Evolutionary conservation across 2,888 invertebrate species (phyloP).

Genomic region (Alviniconcha strummeri): DNA sequence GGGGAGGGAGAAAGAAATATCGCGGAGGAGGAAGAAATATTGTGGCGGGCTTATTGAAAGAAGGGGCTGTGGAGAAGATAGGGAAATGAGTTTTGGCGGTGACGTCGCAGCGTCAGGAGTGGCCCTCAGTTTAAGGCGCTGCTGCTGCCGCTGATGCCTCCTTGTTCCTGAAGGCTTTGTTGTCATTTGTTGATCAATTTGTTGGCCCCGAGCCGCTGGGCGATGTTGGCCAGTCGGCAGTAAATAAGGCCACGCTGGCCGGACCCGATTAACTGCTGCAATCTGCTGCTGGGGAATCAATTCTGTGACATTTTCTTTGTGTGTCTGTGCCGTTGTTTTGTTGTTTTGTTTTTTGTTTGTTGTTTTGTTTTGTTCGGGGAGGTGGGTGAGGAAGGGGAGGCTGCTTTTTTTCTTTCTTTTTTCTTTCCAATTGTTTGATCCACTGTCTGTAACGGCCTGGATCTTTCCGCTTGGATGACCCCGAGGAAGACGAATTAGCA

Average conservation of each 20-base stretch:
- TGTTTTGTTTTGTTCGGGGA: neutral
- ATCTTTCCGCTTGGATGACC: neutral
- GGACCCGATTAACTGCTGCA: neutral
- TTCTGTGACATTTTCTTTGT: too few species aligned
- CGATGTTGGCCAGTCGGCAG: neutral
- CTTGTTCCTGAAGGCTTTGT: slow-evolving; percentile 8
- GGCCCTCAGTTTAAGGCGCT: neutral
- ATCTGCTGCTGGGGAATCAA: too few species aligned
- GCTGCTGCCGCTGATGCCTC: neutral
- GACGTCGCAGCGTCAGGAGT: neutral
- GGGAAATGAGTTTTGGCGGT: slow-evolving; percentile 22
- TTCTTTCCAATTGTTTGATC: neutral
- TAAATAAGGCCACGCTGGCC: slow-evolving; percentile 7
- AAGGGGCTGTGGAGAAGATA: slow-evolving; percentile 25
- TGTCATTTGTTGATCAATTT: slow-evolving; percentile 2
- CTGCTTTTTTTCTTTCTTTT: neutral
- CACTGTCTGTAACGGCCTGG: too few species aligned
- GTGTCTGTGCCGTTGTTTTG: neutral
- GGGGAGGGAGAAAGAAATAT: slow-evolving; percentile 8
- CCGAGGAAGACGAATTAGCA: neutral
- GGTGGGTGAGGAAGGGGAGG: too few species aligned
- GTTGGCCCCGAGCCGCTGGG: neutral
- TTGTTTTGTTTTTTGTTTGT: neutral
- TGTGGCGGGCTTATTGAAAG: slow-evolving; percentile 24
- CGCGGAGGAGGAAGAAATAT: slow-evolving; percentile 23